phyloP scores from a whole-genome alignment of 2,113 vertebrate genomes.

The Siniperca knerii region DNA sequence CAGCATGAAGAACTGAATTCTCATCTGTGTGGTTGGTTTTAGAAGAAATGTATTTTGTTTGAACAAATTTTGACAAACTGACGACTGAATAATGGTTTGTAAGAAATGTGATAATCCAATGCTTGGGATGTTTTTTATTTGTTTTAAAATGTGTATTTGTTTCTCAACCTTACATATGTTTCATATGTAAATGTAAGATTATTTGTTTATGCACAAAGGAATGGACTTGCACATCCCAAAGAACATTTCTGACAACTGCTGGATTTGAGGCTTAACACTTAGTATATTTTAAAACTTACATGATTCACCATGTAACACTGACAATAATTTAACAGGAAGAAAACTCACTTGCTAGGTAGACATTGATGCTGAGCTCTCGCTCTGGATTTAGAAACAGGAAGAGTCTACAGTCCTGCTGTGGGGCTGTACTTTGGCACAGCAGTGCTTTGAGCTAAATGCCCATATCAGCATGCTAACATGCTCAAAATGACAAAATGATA shows the following conservation, averaged over 20 bases:
- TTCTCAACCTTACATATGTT: not conserved
- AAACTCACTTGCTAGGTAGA: not conserved
- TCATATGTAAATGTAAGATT: not conserved
- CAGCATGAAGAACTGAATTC: not conserved
- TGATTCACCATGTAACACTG: too few species aligned
- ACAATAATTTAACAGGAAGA: not conserved
- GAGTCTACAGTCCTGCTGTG: not conserved
- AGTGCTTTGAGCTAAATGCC: not conserved
- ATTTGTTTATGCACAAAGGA: not conserved
- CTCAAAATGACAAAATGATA: not conserved
- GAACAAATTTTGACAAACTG: not conserved
- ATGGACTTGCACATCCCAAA: not conserved
- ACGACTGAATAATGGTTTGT: conserved; percentile 17
- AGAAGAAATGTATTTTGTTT: conserved; percentile 32
- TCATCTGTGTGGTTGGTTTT: conserved; percentile 20
- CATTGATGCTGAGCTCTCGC: not conserved
- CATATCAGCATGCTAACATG: not conserved
- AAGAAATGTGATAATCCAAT: conserved; percentile 14
- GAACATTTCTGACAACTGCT: not conserved
- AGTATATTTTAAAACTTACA: not conserved
- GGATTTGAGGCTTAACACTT: not conserved
- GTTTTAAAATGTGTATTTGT: not conserved
- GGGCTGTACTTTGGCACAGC: not conserved
- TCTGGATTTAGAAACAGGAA: not conserved
- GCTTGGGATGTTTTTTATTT: not conserved